Conservation (phyloP, 2,113 vertebrate genomes). For the Thinocorus orbignyianus region DNA sequence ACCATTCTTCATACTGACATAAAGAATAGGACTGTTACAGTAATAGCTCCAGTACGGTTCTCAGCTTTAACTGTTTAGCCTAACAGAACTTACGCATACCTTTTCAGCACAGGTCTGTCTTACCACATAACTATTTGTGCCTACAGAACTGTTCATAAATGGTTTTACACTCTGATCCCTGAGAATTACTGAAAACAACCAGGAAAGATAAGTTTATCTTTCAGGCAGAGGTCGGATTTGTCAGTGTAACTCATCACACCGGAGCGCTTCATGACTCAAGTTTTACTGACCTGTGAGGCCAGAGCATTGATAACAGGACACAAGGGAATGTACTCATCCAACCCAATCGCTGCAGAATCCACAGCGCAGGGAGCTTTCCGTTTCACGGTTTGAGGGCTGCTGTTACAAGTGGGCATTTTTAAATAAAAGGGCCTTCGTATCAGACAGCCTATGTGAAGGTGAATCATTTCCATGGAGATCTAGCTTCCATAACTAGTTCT, state of each 20-base stretch:
- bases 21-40: neutral
- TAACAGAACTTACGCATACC: accelerated
- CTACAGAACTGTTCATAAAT: neutral
- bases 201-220: neutral
- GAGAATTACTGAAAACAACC: neutral
- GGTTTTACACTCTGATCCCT: neutral
- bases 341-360: neutral
- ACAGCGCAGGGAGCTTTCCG: neutral
- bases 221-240: neutral
- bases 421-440: neutral
- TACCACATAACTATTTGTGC: neutral
- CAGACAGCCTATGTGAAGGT: neutral
- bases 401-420: neutral
- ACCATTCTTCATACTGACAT: neutral
- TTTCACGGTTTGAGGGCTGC: accelerated
- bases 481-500: neutral
- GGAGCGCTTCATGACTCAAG: neutral
- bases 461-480: neutral
- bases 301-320: neutral
- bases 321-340: neutral
- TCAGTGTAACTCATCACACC: neutral
- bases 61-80: neutral
- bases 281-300: neutral
- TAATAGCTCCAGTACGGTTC: neutral
- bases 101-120: neutral